phyloP scores from a whole-genome alignment of 2,797 vertebrate species.

The Myotis daubentonii region DNA sequence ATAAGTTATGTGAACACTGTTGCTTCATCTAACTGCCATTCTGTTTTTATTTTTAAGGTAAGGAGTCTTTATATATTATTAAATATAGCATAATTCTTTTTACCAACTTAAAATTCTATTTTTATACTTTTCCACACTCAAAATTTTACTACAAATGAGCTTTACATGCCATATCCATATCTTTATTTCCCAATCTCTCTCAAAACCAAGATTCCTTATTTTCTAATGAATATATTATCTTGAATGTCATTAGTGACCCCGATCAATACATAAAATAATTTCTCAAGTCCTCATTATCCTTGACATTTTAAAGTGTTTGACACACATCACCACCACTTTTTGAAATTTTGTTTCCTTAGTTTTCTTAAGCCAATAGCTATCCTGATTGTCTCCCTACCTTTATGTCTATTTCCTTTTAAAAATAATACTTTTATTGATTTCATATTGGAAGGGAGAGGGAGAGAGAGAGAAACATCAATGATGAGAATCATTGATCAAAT shows the following conservation, averaged over 20 bases:
- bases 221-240: background rate
- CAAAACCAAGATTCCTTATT: conserved; percentile 7
- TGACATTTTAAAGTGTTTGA: conserved; percentile 38
- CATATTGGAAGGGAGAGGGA: no score
- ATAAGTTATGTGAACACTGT: background rate
- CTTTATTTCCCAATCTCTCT: background rate
- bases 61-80: background rate
- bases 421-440: no score
- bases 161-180: background rate
- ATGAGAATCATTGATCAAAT: no score
- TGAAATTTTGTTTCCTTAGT: background rate
- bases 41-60: conserved; percentile 26
- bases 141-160: background rate
- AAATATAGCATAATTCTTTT: background rate
- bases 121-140: background rate
- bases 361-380: background rate
- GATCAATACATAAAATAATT: background rate
- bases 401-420: background rate
- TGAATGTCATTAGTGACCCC: background rate
- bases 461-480: no score
- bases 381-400: background rate
- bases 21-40: background rate
- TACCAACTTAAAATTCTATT: background rate
- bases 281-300: background rate
- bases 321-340: background rate